Conservation (phyloP, 2,113 vertebrate species). For the Chaenogobius annularis region DNA sequence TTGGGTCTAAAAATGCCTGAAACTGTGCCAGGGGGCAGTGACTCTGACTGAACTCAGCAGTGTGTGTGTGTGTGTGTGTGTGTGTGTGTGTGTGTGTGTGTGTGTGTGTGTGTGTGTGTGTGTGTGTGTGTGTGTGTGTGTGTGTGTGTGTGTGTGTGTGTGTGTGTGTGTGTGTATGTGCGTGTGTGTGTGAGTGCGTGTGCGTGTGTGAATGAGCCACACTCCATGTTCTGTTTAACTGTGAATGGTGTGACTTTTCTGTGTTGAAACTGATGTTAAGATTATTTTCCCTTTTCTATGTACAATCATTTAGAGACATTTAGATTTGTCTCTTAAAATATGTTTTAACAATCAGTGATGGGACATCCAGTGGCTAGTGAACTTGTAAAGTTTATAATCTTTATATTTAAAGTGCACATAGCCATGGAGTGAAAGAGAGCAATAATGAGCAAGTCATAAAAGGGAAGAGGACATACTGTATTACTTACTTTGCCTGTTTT, state of each 20-base stretch:
- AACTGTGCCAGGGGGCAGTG: conserved; percentile 44
- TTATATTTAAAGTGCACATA: conserved; percentile 33
- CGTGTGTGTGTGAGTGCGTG: conserved; percentile 14
- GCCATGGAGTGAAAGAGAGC: conserved; percentile 55
- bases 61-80: conserved; percentile 26
- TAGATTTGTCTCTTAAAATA: conserved; percentile 48
- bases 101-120: too few relatives aligned
- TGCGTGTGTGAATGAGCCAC: conserved; percentile 38
- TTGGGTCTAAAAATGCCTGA: conserved; percentile 49
- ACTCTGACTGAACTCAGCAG: conserved; percentile 49
- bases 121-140: too few relatives aligned
- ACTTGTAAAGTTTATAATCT: conserved; percentile 21
- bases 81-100: too few relatives aligned
- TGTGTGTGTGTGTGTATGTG: too few relatives aligned
- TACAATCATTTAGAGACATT: conserved; percentile 46
- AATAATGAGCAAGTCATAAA: conserved; percentile 57
- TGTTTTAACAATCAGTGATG: conserved; percentile 52
- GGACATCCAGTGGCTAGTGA: conserved; percentile 37
- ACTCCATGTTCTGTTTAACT: conserved; percentile 67
- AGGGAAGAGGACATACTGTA: conserved; percentile 22
- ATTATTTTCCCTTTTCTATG: conserved; percentile 44
- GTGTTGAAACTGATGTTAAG: conserved; percentile 27
- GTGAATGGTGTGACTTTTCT: conserved; percentile 60
- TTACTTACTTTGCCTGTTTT: conserved; percentile 50
- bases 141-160: too few relatives aligned